A percentile compares a stretch with the other conserved stretches of the same genome.
These are phyloP conservation scores for Hirtodrosophila trivittata DNA, from an alignment of 2,888 invertebrate species.

Conservation along the genomic window DNA sequence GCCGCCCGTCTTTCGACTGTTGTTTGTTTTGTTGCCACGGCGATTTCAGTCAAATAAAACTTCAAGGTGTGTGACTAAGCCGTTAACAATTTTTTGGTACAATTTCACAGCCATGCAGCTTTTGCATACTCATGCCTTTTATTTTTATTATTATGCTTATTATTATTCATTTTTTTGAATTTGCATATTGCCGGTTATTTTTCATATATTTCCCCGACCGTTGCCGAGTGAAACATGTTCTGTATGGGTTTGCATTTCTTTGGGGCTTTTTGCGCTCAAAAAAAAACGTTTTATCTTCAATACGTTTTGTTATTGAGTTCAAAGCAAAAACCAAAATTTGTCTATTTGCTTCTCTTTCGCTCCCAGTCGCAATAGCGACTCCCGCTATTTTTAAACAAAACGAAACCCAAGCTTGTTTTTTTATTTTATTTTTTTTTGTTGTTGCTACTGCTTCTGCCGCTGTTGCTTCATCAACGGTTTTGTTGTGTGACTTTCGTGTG, in stretches of 20 bases:
- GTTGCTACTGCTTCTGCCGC: slow-evolving; percentile 42
- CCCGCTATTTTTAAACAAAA: slow-evolving; percentile 69
- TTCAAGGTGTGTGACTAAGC: slow-evolving; percentile 80
- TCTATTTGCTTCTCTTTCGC: slow-evolving; percentile 37
- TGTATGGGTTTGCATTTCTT: slow-evolving; percentile 51
- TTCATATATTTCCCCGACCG: slow-evolving; percentile 33
- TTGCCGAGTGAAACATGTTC: slow-evolving; percentile 48
- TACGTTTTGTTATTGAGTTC: slow-evolving; percentile 76
- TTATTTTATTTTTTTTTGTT: slow-evolving; percentile 25
- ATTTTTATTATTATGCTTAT: slow-evolving; percentile 36
- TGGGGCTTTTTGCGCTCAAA: slow-evolving; percentile 24
- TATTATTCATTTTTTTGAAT: slow-evolving; percentile 14
- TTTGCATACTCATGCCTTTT: slow-evolving; percentile 67
- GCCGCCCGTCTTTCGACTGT: slow-evolving; percentile 34
- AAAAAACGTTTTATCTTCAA: slow-evolving; percentile 67
- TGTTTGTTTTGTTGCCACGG: slow-evolving; percentile 65
- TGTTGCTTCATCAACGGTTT: slow-evolving; percentile 65
- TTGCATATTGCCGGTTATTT: slow-evolving; percentile 65
- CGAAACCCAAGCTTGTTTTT: slow-evolving; percentile 65
- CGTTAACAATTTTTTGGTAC: slow-evolving; percentile 58
- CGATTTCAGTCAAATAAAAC: slow-evolving; percentile 50
- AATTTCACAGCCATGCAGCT: slow-evolving; percentile 52
- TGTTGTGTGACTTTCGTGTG: slow-evolving; percentile 61
- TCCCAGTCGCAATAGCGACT: slow-evolving; percentile 41
- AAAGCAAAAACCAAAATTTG: slow-evolving; percentile 50